phyloP scores from a whole-genome alignment of 2,113 vertebrate genomes.

The Australoheros scitulus region DNA sequence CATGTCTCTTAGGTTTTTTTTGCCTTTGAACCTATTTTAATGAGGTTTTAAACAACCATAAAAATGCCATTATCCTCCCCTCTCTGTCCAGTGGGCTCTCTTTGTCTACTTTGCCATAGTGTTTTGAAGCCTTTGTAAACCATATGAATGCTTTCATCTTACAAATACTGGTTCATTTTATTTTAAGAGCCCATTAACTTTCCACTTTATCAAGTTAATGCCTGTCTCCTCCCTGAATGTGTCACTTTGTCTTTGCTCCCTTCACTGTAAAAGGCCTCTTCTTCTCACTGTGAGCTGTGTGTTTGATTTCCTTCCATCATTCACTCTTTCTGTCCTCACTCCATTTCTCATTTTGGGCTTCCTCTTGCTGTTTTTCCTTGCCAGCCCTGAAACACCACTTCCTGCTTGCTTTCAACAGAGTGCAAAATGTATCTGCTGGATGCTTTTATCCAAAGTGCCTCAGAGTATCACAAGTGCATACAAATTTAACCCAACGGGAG shows the following conservation, averaged over 20 bases:
- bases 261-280: constrained; percentile 32
- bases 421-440: constrained; percentile 51
- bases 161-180: constrained; percentile 27
- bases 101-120: constrained; percentile 5
- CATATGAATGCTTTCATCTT: constrained; percentile 15
- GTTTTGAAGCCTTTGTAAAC: constrained; percentile 15
- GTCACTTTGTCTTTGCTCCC: constrained; percentile 12
- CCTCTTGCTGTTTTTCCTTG: not conserved
- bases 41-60: not conserved
- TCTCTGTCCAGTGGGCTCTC: not conserved
- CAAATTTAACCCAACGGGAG: constrained; percentile 46
- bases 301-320: constrained; percentile 44
- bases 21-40: not conserved
- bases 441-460: constrained; percentile 65
- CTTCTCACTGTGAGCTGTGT: constrained; percentile 28
- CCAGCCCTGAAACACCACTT: constrained; percentile 28
- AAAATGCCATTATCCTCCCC: not conserved
- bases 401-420: constrained; percentile 31
- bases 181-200: constrained; percentile 22
- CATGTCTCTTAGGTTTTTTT: not conserved
- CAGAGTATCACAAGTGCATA: constrained; percentile 20
- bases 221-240: constrained; percentile 3
- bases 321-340: constrained; percentile 21
- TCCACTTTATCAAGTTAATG: constrained; percentile 28
- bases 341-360: constrained; percentile 34